Evolutionary conservation across 2,888 invertebrate genomes (phyloP).

Genomic region (Cabera pusaria): DNA sequence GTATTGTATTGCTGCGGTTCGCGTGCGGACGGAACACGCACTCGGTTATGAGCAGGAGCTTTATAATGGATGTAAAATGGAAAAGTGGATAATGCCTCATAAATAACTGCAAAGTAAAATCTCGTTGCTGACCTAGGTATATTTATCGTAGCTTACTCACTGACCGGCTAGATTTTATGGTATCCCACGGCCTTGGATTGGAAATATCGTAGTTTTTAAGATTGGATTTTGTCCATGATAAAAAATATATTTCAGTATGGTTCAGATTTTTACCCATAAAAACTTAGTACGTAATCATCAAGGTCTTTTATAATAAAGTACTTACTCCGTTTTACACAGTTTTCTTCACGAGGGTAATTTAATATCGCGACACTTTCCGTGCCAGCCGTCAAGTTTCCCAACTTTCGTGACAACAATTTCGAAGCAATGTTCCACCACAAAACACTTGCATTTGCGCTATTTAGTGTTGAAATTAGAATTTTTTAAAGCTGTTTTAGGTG

Average conservation of each 20-base stretch:
- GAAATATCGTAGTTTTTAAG: too few relatives aligned
- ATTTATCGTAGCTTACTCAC: too few relatives aligned
- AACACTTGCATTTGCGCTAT: constrained; percentile 40
- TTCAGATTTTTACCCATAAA: too few relatives aligned
- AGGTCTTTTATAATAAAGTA: too few relatives aligned
- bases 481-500: constrained; percentile 26
- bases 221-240: too few relatives aligned
- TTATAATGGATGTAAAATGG: constrained; percentile 57
- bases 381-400: constrained; percentile 44
- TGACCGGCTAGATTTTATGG: too few relatives aligned
- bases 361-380: constrained; percentile 45
- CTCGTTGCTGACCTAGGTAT: too few relatives aligned
- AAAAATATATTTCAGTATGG: too few relatives aligned
- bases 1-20: constrained; percentile 37
- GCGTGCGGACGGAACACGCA: constrained; percentile 61
- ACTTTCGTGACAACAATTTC: constrained; percentile 67
- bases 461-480: constrained; percentile 45
- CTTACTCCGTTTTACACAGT: too few relatives aligned
- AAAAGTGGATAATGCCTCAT: constrained; percentile 68
- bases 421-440: constrained; percentile 53
- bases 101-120: constrained; percentile 50
- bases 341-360: too few relatives aligned
- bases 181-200: too few relatives aligned
- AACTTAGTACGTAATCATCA: too few relatives aligned
- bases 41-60: constrained; percentile 39